A percentile compares a stretch with the other conserved stretches of the same genome.
These are phyloP conservation scores for Pasiphila rectangulata DNA, from an alignment of 2,888 invertebrate genomes.

Conservation along the genomic window DNA sequence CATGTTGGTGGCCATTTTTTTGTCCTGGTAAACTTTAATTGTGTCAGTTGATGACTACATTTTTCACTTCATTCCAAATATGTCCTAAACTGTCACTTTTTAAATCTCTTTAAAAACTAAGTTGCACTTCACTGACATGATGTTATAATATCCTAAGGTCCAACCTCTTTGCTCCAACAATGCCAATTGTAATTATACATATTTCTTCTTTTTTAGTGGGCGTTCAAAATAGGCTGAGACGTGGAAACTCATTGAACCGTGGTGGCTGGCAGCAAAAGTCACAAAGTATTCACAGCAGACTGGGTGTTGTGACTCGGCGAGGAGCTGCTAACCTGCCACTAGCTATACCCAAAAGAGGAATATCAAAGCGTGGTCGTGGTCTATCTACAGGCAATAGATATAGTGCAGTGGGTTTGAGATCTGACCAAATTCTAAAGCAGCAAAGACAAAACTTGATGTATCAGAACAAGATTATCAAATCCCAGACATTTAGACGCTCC, in stretches of 20 bases:
- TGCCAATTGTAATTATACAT: too few species aligned
- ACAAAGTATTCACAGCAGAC: conserved; percentile 54
- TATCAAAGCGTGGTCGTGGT: conserved; percentile 69
- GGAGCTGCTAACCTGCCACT: conserved; percentile 56
- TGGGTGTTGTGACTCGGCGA: conserved; percentile 60
- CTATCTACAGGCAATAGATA: conserved; percentile 61
- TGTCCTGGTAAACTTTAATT: too few species aligned
- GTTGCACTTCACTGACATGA: too few species aligned
- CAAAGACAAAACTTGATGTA: conserved; percentile 53
- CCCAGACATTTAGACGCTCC: conserved; percentile 73
- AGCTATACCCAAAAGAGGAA: conserved; percentile 68
- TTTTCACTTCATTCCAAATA: too few species aligned
- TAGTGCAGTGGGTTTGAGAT: conserved; percentile 68
- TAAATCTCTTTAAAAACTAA: too few species aligned
- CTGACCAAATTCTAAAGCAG: conserved; percentile 70
- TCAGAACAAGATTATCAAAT: conserved; percentile 61
- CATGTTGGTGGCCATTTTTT: too few species aligned
- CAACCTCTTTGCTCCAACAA: too few species aligned
- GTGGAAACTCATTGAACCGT: conserved; percentile 55
- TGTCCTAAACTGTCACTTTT: too few species aligned
- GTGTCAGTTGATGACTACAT: too few species aligned
- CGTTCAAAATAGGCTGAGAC: conserved; percentile 49
- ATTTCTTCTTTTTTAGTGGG: conserved; percentile 46
- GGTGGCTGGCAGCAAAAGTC: conserved; percentile 30
- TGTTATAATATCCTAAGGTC: too few species aligned